Evolutionary conservation across 2,888 invertebrate species (phyloP).

Genomic region (Hydrotaea cyrtoneurina): DNA sequence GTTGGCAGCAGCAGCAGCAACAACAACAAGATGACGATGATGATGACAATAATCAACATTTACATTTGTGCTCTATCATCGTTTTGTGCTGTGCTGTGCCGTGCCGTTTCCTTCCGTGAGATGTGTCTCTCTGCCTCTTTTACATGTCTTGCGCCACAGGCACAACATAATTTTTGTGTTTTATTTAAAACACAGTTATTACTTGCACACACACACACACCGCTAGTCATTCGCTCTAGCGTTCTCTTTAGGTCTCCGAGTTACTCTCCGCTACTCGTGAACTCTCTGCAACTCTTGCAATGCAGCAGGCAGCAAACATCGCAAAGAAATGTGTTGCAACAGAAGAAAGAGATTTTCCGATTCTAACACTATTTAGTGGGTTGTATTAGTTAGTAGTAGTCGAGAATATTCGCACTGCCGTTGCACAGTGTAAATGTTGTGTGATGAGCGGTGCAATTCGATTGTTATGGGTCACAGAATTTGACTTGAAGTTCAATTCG

Average conservation of each 20-base stretch:
- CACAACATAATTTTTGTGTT: background rate
- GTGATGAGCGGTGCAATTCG: background rate
- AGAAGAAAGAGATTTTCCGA: background rate
- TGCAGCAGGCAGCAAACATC: background rate
- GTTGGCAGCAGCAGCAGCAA: constrained; percentile 6
- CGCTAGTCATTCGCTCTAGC: background rate
- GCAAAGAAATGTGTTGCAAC: background rate
- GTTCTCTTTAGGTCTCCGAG: background rate
- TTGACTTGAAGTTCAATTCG: too few relatives aligned
- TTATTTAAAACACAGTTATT: constrained; percentile 16
- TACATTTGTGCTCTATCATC: constrained; percentile 29
- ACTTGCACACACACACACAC: background rate
- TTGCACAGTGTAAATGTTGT: background rate
- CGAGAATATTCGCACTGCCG: background rate
- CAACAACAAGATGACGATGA: background rate
- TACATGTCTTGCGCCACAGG: background rate
- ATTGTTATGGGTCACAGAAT: background rate
- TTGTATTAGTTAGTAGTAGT: background rate
- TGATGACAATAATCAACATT: constrained; percentile 5
- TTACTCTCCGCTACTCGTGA: background rate
- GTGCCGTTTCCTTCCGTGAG: background rate
- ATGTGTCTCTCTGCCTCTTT: background rate
- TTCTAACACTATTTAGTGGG: background rate
- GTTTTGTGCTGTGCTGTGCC: background rate
- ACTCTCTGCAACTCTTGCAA: background rate